These are phyloP conservation scores for Apocrypta bakeri DNA, from an alignment of 1,140 invertebrate genomes.

Conservation along the genomic window DNA sequence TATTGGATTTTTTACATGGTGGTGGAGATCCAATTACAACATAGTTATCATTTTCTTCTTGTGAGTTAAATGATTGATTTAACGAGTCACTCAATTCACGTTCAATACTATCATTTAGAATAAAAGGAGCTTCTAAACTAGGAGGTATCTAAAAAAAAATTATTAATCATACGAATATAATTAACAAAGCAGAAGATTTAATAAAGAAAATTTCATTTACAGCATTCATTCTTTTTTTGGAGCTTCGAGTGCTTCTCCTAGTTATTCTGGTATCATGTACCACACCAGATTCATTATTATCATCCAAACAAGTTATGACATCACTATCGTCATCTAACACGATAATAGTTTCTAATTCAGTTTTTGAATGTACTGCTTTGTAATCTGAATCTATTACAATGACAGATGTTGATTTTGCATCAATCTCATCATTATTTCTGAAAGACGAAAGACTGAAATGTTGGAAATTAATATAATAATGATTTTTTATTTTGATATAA, in stretches of 20 bases:
- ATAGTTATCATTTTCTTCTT: constrained; percentile 46
- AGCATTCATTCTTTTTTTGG: not conserved
- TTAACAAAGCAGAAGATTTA: not conserved
- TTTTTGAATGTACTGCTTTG: not conserved
- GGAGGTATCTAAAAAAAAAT: constrained; percentile 2
- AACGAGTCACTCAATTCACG: constrained; percentile 12
- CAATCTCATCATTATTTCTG: not conserved
- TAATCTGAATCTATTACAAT: not conserved
- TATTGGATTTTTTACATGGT: constrained; percentile 26
- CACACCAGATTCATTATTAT: constrained; percentile 8
- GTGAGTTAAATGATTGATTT: constrained; percentile 30
- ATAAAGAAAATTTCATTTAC: constrained; percentile 20
- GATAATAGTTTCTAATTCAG: not conserved
- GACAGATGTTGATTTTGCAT: not conserved
- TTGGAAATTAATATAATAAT: too few species aligned
- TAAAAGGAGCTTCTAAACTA: not conserved
- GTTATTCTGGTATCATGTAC: not conserved
- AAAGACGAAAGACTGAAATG: not conserved
- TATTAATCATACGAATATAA: not conserved
- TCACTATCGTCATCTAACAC: not conserved
- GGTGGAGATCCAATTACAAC: constrained; percentile 42
- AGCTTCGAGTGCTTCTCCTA: not conserved
- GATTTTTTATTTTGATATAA: too few species aligned
- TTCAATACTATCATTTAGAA: constrained; percentile 39
- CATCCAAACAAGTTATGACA: constrained; percentile 15